Base-by-base conservation (phyloP, 1,140 invertebrate genomes). In the Leptinotarsa lineolata region DNA sequence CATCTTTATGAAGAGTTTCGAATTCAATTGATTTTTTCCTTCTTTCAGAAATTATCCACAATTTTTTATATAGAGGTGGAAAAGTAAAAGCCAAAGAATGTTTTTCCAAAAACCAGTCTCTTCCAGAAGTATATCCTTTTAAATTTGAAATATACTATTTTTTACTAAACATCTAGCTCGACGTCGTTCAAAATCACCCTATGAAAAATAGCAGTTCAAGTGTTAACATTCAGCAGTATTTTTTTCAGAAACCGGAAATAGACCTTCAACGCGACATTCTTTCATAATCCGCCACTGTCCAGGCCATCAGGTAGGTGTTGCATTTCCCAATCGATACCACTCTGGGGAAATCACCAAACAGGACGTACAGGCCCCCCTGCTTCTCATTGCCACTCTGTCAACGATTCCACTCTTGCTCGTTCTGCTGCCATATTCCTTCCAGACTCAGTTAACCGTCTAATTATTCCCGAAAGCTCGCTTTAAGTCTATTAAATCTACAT, bases 261-360 rank as follows among this genome's bases (percentile, higher is more conserved):
- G 61, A 75, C 64, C 59, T 13, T 8, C 8, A 24, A 4, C 22
- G 8, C 20, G 24, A 18, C 12, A 63, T 24, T 30, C 12, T 63
- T 63, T 22, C 24, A 16, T 16, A 20, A 63, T 64, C 71, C 76
- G 73, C 74, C 75, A 74, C 73, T 75, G 74, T 59, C 61, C 70
- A 74, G 68, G 71, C 72, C 75, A 76, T 79, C 76, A 78, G 77
- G 76, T 79, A 79, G 78, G 76, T 79, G 78, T 78, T 80, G 77
- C 75, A 76, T 80, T 76, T 76, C 77, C 76, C 80, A 81, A 81
- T 81, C 80, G 78, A 81, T 81, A 78, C 76, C 75, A 81, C 80
- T 80, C 80, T 81, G 77, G 80, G 80, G 80, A 81, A 81, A 81
- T 81, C 80, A 81, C 78, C 77, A 81, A 81, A 81, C 77, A 78